Evolutionary conservation across 2,113 vertebrate genomes (phyloP).

Genomic region (Tautogolabrus adspersus): DNA sequence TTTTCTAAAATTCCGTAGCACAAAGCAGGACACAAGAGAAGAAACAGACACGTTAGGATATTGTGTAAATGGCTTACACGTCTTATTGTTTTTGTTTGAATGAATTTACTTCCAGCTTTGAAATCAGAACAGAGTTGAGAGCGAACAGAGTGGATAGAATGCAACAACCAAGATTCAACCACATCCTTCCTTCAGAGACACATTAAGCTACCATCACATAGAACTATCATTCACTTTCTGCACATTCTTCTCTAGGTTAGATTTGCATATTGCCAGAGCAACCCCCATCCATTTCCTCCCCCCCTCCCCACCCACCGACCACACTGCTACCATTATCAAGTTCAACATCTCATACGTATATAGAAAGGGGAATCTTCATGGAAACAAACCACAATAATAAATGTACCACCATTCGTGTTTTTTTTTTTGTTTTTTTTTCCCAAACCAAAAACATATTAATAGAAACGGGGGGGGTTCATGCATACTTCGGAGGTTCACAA

Average conservation of each 20-base stretch:
- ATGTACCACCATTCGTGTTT: conserved; percentile 72
- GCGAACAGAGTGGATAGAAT: conserved; percentile 77
- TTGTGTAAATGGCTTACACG: conserved; percentile 45
- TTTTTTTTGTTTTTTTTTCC: conserved; percentile 42
- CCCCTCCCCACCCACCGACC: conserved; percentile 48
- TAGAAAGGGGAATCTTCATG: conserved; percentile 63
- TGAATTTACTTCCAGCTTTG: conserved; percentile 77
- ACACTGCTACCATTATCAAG: conserved; percentile 79
- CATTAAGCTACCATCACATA: conserved; percentile 89
- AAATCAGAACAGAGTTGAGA: conserved; percentile 75
- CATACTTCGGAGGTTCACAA: conserved; percentile 76
- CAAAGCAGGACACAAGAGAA: not conserved
- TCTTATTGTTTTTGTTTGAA: conserved; percentile 74
- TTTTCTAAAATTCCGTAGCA: too few species aligned
- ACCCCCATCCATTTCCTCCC: conserved; percentile 51
- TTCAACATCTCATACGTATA: conserved; percentile 68
- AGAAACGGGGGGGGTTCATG: conserved; percentile 71
- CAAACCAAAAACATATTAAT: conserved; percentile 66
- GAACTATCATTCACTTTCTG: conserved; percentile 77
- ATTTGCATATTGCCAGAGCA: conserved; percentile 79
- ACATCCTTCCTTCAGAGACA: conserved; percentile 85
- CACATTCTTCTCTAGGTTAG: conserved; percentile 75
- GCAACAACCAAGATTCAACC: conserved; percentile 68
- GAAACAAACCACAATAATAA: conserved; percentile 79
- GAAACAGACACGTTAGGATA: conserved; percentile 14